Base-by-base conservation (phyloP, 1,140 invertebrate species). In the Bombyx mandarina region DNA sequence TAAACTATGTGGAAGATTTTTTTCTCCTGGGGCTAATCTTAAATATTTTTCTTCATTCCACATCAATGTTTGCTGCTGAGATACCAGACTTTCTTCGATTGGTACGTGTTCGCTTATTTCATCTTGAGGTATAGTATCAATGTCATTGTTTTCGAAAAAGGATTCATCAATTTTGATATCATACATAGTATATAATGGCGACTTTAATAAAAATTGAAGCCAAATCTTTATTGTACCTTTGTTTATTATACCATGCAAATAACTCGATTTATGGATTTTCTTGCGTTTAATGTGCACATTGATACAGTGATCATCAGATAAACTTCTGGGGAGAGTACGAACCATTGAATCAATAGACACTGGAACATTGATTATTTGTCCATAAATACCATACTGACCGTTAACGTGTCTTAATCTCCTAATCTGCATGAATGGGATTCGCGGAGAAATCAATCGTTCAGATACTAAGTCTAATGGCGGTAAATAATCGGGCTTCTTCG, bases 361-460 rank as follows among this genome's bases (percentile, higher is more conserved):
- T 56, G 65, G 65, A 58, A 67, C 46, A 63, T 67, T 67, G 44
- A 67, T 61, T 43, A 60, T 56, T 42, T 66, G 61, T 3, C 61
- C 65, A 45, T 66, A 63, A 49, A 63, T 61, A 45, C 61, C 58
- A 12, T 49, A 54, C 43, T 61, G 56, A 52, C 58, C 61, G 52
- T 61, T 45, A 54, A 56, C 48, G 45, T 64, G 65, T 58, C 51
- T 45, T 8, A 58, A 43, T 52, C 60, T 65, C 7, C 63, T 26
- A 50, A 62, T 66, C 43, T 66, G 64, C 55, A 56, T 60, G 52
- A 66, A 66, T 42, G 64, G 64, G 35, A 63, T 63, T 60, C 43
- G 49, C 7, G 64, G 61, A 48, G 64, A 60, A 55, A 66, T 58
- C 18, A 66, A 52, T 48, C 64, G 18, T 55, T 66, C 53, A 43